Evolutionary conservation across 2,888 invertebrate genomes (phyloP), one percentile per base, ranked within the genome.

Genomic region (Dynastes hyllus): DNA sequence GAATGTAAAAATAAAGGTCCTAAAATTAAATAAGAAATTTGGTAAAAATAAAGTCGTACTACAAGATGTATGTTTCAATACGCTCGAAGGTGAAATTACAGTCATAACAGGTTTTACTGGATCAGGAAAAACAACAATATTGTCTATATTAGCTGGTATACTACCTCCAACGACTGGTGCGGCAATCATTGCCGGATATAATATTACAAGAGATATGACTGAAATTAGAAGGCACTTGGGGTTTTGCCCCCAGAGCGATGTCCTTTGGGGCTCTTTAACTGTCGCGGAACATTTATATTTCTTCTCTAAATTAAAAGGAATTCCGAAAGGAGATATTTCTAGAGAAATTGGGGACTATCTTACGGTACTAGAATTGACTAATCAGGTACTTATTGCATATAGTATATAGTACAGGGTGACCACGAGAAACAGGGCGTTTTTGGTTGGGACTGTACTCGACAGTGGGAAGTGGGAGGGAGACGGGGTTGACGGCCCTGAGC

Each of bases 21-120:
- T 85, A 77, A 87, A 91, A 85, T 87, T 95, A 22, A 91, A 91
- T 8, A 95, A 95, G 89, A 88, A 90, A 0, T 94, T 91, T 83
- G 90, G 89, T 0, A 88, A 88, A 3, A 92, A 88, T 76, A 91
- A 86, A 84, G 86, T 90, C 37, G 95, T 93, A 1, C 95, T 95
- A 0, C 91, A 93, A 80, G 92, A 93, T 79, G 88, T 97, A 73
- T 92, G 92, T 13, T 85, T 97, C 79, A 95, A 95, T 84, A 94
- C 97, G 92, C 97, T 95, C 86, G 94, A 95, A 86, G 94, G 95
- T 80, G 96, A 98, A 89, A 97, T 97, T 80, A 97, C 97, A 0
- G 96, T 95, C 1, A 86, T 95, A n/a, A 89, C 96, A 61, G 95
- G 95, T 0, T 89, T 89, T 79, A 96, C 96, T 85, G 97, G 98